phyloP scores from a whole-genome alignment of 2,113 vertebrate genomes.

The Sterrhoptilus dennistouni region DNA sequence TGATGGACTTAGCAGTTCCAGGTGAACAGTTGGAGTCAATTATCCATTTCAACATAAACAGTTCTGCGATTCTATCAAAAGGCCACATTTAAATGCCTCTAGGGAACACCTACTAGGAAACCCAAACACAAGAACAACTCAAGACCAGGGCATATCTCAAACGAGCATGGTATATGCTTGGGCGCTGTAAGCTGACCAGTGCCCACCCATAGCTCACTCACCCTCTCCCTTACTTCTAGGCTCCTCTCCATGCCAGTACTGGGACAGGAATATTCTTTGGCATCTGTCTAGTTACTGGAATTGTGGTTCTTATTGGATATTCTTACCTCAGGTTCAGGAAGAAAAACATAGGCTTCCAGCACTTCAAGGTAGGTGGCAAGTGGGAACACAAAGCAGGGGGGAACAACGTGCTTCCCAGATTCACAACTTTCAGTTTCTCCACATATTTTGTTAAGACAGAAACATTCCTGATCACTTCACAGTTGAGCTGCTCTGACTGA shows the following conservation, averaged over 20 bases:
- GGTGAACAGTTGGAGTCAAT: background rate
- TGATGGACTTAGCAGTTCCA: background rate
- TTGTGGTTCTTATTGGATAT: conserved; percentile 73
- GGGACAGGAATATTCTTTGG: conserved; percentile 82
- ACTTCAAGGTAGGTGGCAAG: conserved; percentile 82
- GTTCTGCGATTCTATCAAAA: background rate
- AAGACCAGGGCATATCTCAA: background rate
- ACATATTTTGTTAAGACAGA: background rate
- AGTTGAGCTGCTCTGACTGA: background rate
- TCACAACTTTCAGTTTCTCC: background rate
- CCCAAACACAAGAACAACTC: background rate
- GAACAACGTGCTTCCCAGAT: background rate
- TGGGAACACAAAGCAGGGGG: fast-evolving
- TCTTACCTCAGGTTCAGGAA: conserved; percentile 82
- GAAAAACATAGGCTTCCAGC: conserved; percentile 82
- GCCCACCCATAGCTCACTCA: background rate
- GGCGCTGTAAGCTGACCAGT: background rate
- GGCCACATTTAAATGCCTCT: background rate
- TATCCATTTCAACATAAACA: background rate
- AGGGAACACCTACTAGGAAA: background rate
- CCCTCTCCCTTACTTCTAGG: conserved; percentile 46
- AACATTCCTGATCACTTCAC: background rate
- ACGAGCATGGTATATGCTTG: fast-evolving
- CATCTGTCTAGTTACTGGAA: conserved; percentile 66
- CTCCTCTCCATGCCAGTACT: conserved; percentile 66